phyloP scores from a whole-genome alignment of 2,797 vertebrate species.

The Tragopan temminckii region DNA sequence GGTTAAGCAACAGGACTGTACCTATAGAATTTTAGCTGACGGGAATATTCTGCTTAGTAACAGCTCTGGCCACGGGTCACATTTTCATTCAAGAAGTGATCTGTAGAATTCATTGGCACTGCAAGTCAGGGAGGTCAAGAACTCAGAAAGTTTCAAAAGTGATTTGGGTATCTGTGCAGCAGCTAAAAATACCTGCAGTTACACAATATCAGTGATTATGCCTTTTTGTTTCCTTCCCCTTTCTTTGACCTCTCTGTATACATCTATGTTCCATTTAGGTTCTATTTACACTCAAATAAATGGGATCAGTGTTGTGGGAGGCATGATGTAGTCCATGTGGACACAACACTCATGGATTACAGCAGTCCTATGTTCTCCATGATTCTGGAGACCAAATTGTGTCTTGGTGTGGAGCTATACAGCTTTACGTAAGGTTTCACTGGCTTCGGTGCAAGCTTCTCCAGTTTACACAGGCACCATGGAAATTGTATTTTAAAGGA shows the following conservation, averaged over 20 bases:
- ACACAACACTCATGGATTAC: background rate
- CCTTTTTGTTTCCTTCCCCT: background rate
- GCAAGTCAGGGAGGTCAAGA: slow-evolving; percentile 30
- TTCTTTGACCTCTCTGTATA: accelerated
- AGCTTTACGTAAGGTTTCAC: background rate
- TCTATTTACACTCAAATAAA: background rate
- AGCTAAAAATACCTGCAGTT: slow-evolving; percentile 16
- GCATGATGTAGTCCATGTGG: accelerated
- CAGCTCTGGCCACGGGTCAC: background rate
- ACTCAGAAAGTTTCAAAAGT: slow-evolving; percentile 9
- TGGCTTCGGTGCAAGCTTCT: background rate
- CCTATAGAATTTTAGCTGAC: background rate
- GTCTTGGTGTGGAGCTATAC: background rate
- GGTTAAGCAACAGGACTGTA: slow-evolving; percentile 14
- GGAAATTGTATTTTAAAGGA: background rate
- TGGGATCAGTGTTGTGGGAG: background rate
- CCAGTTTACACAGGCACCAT: background rate
- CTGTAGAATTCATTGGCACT: background rate
- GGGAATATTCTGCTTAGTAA: slow-evolving; percentile 14
- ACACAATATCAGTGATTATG: background rate
- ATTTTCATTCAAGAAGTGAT: background rate
- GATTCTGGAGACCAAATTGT: background rate
- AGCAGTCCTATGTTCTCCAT: background rate
- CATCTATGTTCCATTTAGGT: background rate
- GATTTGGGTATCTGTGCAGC: background rate